These are phyloP conservation scores for Panulirus ornatus DNA, from an alignment of 1,140 invertebrate species.

Conservation along the genomic window DNA sequence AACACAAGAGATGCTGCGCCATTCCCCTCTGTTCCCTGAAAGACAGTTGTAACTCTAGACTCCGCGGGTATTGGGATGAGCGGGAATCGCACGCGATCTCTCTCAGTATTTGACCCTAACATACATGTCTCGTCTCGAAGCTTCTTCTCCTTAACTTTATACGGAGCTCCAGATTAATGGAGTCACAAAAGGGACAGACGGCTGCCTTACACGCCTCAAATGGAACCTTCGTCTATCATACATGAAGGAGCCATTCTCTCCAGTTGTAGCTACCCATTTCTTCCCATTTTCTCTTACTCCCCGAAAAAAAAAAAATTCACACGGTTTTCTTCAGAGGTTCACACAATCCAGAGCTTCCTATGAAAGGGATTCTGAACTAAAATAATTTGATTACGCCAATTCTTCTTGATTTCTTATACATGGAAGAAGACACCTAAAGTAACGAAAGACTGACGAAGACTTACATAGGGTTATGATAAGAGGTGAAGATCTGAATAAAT, in stretches of 20 bases:
- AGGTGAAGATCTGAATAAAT: too few species aligned
- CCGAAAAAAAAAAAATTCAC: too few species aligned
- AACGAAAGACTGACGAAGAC: too few species aligned
- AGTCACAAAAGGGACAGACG: not conserved
- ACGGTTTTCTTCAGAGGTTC: too few species aligned
- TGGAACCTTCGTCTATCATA: not conserved
- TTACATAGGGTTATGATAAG: too few species aligned
- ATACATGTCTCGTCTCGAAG: not conserved
- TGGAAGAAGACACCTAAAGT: too few species aligned
- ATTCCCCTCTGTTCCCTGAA: constrained; percentile 27
- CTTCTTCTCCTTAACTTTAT: too few species aligned
- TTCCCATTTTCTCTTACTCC: not conserved
- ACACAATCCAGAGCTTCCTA: too few species aligned
- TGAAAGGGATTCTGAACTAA: too few species aligned
- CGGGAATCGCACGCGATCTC: not conserved
- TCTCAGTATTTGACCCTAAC: not conserved
- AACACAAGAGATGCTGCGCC: not conserved
- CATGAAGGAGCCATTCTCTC: not conserved
- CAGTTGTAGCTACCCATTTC: not conserved
- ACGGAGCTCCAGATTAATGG: not conserved
- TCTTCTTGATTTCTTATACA: too few species aligned
- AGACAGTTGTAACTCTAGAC: constrained; percentile 42
- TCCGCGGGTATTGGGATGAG: not conserved
- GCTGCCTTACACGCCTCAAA: not conserved
- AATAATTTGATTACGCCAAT: too few species aligned